phyloP scores from a whole-genome alignment of 2,797 vertebrate genomes.

The Muraenolepis orangiensis region DNA sequence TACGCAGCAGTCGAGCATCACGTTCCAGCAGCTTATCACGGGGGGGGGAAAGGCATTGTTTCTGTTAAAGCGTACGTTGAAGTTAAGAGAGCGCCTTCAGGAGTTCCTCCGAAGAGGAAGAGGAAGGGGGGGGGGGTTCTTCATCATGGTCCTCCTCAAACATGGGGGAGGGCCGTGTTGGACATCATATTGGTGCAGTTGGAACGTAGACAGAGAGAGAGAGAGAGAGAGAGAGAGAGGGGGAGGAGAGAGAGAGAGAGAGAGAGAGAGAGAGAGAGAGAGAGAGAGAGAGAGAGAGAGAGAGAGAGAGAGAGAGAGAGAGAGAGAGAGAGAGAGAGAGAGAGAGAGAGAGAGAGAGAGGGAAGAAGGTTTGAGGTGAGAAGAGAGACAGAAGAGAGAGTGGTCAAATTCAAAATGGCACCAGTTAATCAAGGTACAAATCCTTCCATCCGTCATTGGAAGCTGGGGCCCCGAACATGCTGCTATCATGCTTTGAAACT shows the following conservation, averaged over 20 bases:
- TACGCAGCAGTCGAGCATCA: conserved; percentile 38
- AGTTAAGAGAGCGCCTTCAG: conserved; percentile 24
- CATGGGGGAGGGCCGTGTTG: conserved; percentile 17
- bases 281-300: neutral
- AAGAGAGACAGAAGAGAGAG: neutral
- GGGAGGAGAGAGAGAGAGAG: neutral
- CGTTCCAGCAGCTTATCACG: conserved; percentile 50
- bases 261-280: neutral
- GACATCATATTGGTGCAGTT: conserved; percentile 23
- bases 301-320: neutral
- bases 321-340: neutral
- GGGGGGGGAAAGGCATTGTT: conserved; percentile 32
- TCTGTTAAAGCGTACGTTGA: conserved; percentile 59
- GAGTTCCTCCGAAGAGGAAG: conserved; percentile 10
- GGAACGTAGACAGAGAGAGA: conserved; percentile 6
- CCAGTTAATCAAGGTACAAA: neutral
- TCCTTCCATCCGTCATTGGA: neutral
- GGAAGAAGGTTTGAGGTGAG: neutral
- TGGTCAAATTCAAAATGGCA: conserved; percentile 13
- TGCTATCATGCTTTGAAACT: neutral
- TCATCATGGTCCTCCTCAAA: conserved; percentile 26
- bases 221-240: neutral
- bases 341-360: neutral
- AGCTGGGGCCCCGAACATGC: neutral
- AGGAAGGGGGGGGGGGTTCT: too few species aligned